Conservation (phyloP, 37 sponge, comb jelly and placozoan genomes). For the Chondrosia reniformis region DNA sequence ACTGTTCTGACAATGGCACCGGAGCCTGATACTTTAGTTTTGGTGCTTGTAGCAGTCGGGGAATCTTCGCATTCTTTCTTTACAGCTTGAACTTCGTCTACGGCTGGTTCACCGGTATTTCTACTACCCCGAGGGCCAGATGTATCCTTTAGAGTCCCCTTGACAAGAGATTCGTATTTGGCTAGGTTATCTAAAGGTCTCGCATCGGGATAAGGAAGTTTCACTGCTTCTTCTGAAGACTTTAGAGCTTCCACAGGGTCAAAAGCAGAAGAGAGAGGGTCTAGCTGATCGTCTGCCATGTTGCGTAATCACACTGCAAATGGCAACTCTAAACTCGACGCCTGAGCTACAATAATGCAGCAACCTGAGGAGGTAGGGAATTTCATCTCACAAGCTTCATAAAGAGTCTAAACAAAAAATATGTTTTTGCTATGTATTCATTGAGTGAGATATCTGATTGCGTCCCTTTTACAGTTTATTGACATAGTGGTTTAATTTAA, state of each 20-base stretch:
- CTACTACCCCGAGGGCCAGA: too few species aligned
- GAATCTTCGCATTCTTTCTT: background rate
- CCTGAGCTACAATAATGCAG: too few species aligned
- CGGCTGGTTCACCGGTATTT: background rate
- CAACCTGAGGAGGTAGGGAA: too few species aligned
- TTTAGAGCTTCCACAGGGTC: constrained; percentile 8
- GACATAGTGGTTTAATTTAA: too few species aligned
- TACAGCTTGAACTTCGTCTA: background rate
- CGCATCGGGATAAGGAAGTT: background rate
- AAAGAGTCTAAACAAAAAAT: too few species aligned
- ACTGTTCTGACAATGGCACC: constrained; percentile 15
- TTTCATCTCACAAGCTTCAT: too few species aligned
- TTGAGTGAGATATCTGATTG: too few species aligned
- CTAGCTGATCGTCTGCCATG: background rate
- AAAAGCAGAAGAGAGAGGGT: background rate
- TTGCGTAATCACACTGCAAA: too few species aligned
- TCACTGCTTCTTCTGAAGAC: background rate
- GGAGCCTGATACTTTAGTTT: background rate
- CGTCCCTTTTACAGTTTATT: too few species aligned
- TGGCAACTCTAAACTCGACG: too few species aligned
- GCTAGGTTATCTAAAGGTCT: constrained; percentile 2
- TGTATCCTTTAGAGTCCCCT: background rate
- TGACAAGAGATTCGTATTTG: background rate
- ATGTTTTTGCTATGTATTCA: too few species aligned
- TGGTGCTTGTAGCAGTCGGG: background rate